Percentiles rank a stretch among this genome's conserved stretches.
phyloP scores from a whole-genome alignment of 2,888 invertebrate species.

The Ferdinandea cuprea region DNA sequence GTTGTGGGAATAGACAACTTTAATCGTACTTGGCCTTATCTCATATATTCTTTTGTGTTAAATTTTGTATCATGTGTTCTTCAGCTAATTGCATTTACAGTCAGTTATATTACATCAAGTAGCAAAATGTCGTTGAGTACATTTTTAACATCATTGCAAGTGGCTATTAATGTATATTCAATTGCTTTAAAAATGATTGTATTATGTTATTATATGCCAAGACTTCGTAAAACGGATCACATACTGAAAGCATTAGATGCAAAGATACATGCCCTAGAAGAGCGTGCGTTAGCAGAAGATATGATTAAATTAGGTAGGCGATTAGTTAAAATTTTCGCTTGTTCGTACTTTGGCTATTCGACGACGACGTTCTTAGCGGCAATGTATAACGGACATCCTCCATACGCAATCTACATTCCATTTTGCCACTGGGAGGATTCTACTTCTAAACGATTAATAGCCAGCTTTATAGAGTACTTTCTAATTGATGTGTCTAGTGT shows the following conservation, averaged over 20 bases:
- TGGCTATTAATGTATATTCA: constrained; percentile 41
- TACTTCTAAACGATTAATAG: constrained; percentile 18
- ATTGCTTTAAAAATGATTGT: constrained; percentile 18
- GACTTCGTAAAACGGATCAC: constrained; percentile 21
- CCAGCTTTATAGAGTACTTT: constrained; percentile 45
- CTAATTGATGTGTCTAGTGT: constrained; percentile 37
- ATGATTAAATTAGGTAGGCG: constrained; percentile 42
- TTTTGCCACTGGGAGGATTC: constrained; percentile 61
- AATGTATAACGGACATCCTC: constrained; percentile 45
- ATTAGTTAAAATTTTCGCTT: constrained; percentile 25
- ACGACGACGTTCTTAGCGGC: constrained; percentile 25
- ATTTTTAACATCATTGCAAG: constrained; percentile 52
- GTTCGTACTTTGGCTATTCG: constrained; percentile 28
- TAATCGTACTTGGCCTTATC: constrained; percentile 47
- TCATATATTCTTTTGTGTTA: constrained; percentile 28
- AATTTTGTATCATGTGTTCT: constrained; percentile 35
- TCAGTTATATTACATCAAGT: constrained; percentile 37
- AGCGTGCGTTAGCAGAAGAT: constrained; percentile 15
- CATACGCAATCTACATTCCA: constrained; percentile 49
- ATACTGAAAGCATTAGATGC: constrained; percentile 43
- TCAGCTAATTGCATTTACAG: constrained; percentile 32
- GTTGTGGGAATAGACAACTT: constrained; percentile 56
- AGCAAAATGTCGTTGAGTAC: constrained; percentile 19
- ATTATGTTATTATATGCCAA: constrained; percentile 24
- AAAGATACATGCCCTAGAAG: constrained; percentile 25